Evolutionary conservation across 2,113 vertebrate species (phyloP), one percentile per base, ranked within the genome.

Genomic region (Gymnocephalus cernua): DNA sequence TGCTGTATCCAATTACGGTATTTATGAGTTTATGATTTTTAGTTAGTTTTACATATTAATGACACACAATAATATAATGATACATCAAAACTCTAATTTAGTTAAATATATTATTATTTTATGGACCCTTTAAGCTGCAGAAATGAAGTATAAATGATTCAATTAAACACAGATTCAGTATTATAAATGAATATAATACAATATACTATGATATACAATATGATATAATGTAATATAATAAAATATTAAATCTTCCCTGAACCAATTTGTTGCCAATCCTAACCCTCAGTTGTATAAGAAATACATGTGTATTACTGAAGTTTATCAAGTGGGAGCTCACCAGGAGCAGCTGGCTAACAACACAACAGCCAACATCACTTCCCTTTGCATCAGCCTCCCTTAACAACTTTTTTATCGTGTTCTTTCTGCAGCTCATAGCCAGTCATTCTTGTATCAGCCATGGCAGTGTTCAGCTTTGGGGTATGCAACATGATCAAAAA

Each of bases 1-100:
- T 58, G 44, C 64, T 11, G 48, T 64, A 68, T 80, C 82, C 62
- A 82, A 69, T 91, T 87, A 84, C 54, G 0, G 2, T 71, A 63
- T 88, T 80, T 74, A 85, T 64, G 82, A 59, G 32, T 78, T 83
- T 88, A 27, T 73, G 54, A 74, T 87, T 84, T 74, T 63, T 80
- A 48, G 14, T 84, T 79, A 6, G 16, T 74, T 64, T 74, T 11
- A 75, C 48, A 65, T 71, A 77, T 65, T 54, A 54, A 69, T 61
- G 47, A 12, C 45, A 47, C 25, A 54, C 29, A 50, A 35, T 68
- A 70, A 75, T 64, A 44, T 58, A 79, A 53, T 66, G 3, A 74
- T 64, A n/a, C 54, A 65, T 77, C 48, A 59, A 74, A 63, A 62
- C 23, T 62, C 15, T 53, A 68, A 82, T 79, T 64, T 77, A 56